Percentiles rank a stretch among this genome's conserved stretches.
Evolutionary conservation across 2,888 invertebrate species (phyloP).

Genomic region (Drosophila formosana): DNA sequence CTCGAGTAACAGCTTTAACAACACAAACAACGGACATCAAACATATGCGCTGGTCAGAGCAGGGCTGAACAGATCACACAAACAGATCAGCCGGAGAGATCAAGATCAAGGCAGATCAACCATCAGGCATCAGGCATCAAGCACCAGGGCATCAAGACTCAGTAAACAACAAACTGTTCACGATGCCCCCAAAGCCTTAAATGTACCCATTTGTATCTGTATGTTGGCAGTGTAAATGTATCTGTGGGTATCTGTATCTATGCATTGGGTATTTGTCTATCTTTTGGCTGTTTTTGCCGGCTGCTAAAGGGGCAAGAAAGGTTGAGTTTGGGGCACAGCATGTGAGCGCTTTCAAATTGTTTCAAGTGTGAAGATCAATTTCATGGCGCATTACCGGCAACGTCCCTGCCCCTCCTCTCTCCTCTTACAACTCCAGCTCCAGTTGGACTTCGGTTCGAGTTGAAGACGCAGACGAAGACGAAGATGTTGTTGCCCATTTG

Average conservation of each 20-base stretch:
- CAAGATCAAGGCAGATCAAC: conserved; percentile 51
- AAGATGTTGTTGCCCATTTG: conserved; percentile 60
- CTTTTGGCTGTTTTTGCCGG: conserved; percentile 29
- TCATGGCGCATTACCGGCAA: conserved; percentile 79
- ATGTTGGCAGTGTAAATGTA: neutral
- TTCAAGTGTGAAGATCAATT: conserved; percentile 84
- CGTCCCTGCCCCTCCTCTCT: conserved; percentile 17
- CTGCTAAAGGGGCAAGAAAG: conserved; percentile 30
- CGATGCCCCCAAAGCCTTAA: conserved; percentile 35
- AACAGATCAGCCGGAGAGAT: conserved; percentile 36
- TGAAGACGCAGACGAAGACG: conserved; percentile 6
- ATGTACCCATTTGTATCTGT: conserved; percentile 32
- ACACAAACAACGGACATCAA: conserved; percentile 60
- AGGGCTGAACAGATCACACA: conserved; percentile 48
- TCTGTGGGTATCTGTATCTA: conserved; percentile 18
- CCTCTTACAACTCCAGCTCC: neutral
- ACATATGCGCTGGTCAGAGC: conserved; percentile 71
- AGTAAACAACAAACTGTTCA: conserved; percentile 42
- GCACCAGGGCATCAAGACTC: conserved; percentile 20
- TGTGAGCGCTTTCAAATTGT: conserved; percentile 80
- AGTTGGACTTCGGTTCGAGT: conserved; percentile 1
- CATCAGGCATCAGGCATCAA: conserved; percentile 58
- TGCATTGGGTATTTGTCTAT: conserved; percentile 24
- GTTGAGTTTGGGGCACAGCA: conserved; percentile 62
- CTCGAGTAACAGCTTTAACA: conserved; percentile 28